Percentiles rank a stretch among this genome's conserved stretches.
phyloP scores from a whole-genome alignment of 2,888 invertebrate genomes.

The Dryococelus australis region DNA sequence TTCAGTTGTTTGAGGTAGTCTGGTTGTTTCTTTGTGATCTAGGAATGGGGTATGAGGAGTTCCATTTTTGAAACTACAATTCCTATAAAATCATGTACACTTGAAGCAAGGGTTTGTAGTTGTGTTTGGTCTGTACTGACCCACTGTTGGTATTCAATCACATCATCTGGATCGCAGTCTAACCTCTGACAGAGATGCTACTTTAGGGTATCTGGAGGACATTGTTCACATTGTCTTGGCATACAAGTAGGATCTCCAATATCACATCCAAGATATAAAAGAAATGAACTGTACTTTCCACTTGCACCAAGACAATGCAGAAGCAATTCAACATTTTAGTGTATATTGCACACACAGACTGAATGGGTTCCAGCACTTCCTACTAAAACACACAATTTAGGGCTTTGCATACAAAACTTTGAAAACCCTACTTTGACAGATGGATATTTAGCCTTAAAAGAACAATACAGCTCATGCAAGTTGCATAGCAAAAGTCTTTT shows the following conservation, averaged over 20 bases:
- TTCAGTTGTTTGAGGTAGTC: no score
- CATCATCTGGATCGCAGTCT: no score
- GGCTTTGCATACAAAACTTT: not conserved
- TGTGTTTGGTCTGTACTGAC: no score
- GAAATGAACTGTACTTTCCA: not conserved
- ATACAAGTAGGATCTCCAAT: not conserved
- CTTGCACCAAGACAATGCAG: not conserved
- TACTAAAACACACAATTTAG: not conserved
- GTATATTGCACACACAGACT: constrained; percentile 3
- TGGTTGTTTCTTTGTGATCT: no score
- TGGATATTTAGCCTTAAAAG: not conserved
- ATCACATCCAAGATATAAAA: not conserved
- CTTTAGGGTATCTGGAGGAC: not conserved
- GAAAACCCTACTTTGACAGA: not conserved
- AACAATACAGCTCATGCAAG: not conserved
- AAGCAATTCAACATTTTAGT: not conserved
- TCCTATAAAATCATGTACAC: no score
- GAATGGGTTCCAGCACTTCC: not conserved
- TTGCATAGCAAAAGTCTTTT: not conserved
- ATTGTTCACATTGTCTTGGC: not conserved
- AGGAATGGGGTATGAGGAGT: no score
- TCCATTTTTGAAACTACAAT: no score
- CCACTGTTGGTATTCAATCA: no score
- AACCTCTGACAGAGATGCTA: no score
- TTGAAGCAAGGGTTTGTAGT: no score